Percentiles rank a stretch among this genome's conserved stretches.
Conservation (phyloP, 2,797 vertebrate genomes). For the Rhynchotus rufescens region DNA sequence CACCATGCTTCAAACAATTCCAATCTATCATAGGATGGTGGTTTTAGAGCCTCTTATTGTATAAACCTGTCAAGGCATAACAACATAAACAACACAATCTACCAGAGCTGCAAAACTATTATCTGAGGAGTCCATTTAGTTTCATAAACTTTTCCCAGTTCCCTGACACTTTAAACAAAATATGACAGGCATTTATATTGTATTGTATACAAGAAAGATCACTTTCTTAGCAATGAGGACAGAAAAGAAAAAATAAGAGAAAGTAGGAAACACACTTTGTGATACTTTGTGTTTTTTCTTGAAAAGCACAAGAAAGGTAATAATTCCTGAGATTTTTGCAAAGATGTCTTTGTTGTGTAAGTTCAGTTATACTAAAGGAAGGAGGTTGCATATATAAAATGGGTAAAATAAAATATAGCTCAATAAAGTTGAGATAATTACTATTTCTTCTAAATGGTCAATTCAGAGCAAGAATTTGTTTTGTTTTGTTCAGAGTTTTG, state of each 20-base stretch:
- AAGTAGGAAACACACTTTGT: neutral
- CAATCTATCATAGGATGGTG: slow-evolving; percentile 62
- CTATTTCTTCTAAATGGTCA: slow-evolving; percentile 4
- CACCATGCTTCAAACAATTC: slow-evolving; percentile 52
- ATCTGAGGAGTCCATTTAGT: slow-evolving; percentile 75
- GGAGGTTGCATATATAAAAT: neutral
- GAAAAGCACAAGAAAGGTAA: neutral
- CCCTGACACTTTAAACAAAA: slow-evolving; percentile 75
- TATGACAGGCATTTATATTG: slow-evolving; percentile 75
- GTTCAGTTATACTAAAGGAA: neutral
- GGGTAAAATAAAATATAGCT: neutral
- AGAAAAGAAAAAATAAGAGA: slow-evolving; percentile 17
- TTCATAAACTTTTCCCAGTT: slow-evolving; percentile 76
- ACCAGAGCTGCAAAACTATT: slow-evolving; percentile 69
- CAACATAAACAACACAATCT: slow-evolving; percentile 73
- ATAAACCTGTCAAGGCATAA: slow-evolving; percentile 75
- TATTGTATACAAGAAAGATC: slow-evolving; percentile 59
- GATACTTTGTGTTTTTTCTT: neutral
- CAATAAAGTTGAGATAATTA: slow-evolving; percentile 39
- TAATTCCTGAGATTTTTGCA: neutral
- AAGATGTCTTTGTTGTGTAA: neutral
- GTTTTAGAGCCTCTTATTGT: slow-evolving; percentile 69
- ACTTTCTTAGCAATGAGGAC: slow-evolving; percentile 33
- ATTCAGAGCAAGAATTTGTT: neutral
- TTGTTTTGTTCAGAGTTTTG: neutral